Conservation (phyloP, 2,113 vertebrate species). For the Limanda limanda region DNA sequence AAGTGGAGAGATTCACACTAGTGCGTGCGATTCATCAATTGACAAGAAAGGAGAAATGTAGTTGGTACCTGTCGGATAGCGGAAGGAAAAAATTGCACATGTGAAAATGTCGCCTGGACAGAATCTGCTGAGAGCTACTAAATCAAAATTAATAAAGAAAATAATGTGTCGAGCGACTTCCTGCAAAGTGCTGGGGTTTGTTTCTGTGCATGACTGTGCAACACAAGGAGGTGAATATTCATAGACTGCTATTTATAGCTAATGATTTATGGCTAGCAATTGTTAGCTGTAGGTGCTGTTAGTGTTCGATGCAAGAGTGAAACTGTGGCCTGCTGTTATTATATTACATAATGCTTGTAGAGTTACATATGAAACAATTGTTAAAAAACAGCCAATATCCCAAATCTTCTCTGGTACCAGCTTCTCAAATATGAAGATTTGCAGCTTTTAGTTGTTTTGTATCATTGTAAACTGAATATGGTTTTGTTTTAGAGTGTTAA, state of each 20-base stretch:
- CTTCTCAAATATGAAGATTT: no score
- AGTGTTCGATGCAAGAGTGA: neutral
- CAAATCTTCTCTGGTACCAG: no score
- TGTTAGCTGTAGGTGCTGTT: neutral
- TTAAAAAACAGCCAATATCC: no score
- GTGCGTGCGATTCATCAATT: neutral
- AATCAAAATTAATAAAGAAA: neutral
- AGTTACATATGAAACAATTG: no score
- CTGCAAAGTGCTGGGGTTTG: neutral
- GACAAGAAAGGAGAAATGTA: neutral
- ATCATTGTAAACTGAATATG: no score
- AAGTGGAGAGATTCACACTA: slow-evolving; percentile 11
- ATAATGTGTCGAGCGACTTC: neutral
- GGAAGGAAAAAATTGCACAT: no score
- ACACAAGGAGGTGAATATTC: neutral
- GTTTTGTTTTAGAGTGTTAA: no score
- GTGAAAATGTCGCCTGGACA: neutral
- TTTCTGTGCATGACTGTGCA: neutral
- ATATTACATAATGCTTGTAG: neutral
- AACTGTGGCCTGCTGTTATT: neutral
- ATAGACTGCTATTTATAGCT: neutral
- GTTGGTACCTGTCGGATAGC: neutral
- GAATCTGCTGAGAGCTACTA: neutral
- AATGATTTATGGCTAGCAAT: neutral
- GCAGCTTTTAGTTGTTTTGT: no score